A percentile compares a stretch with the other conserved stretches of the same genome.
Evolutionary conservation across 2,797 vertebrate genomes (phyloP).

Genomic region (Oophaga sylvatica): DNA sequence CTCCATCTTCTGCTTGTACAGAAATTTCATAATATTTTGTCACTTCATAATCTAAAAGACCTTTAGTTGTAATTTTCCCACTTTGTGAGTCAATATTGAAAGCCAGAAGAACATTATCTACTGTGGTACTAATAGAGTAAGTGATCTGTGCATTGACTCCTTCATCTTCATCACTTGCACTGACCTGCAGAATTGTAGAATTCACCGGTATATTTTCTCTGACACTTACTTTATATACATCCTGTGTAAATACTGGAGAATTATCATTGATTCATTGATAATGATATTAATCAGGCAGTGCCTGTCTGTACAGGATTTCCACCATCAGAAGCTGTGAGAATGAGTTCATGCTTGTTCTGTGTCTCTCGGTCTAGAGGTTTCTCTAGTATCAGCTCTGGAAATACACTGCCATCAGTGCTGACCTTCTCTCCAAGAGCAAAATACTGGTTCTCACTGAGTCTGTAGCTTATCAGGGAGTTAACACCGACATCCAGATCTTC

Average conservation of each 20-base stretch:
- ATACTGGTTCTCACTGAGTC: conserved; percentile 66
- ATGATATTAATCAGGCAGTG: conserved; percentile 64
- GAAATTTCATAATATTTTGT: conserved; percentile 17
- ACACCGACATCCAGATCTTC: conserved; percentile 41
- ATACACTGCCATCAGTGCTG: conserved; percentile 66
- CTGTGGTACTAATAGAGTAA: not conserved
- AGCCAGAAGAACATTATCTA: conserved; percentile 9
- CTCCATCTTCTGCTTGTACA: conserved; percentile 19
- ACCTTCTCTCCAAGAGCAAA: conserved; percentile 75
- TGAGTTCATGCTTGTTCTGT: conserved; percentile 65
- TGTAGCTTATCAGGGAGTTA: conserved; percentile 35
- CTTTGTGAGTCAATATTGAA: not conserved
- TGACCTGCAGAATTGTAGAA: conserved; percentile 60
- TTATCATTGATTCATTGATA: conserved; percentile 73
- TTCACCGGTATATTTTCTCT: conserved; percentile 63
- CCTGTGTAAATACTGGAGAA: conserved; percentile 67
- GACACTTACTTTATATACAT: conserved; percentile 65
- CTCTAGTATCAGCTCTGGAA: conserved; percentile 75
- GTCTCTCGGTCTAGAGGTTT: conserved; percentile 76
- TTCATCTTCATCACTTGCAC: conserved; percentile 68
- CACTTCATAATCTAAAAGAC: conserved; percentile 9
- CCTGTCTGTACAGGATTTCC: conserved; percentile 69
- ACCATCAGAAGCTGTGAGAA: conserved; percentile 68
- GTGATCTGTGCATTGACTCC: conserved; percentile 46
- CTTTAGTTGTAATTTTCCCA: conserved; percentile 23